Evolutionary conservation across 2,113 vertebrate species (phyloP).

Genomic region (Spheniscus mendiculus): DNA sequence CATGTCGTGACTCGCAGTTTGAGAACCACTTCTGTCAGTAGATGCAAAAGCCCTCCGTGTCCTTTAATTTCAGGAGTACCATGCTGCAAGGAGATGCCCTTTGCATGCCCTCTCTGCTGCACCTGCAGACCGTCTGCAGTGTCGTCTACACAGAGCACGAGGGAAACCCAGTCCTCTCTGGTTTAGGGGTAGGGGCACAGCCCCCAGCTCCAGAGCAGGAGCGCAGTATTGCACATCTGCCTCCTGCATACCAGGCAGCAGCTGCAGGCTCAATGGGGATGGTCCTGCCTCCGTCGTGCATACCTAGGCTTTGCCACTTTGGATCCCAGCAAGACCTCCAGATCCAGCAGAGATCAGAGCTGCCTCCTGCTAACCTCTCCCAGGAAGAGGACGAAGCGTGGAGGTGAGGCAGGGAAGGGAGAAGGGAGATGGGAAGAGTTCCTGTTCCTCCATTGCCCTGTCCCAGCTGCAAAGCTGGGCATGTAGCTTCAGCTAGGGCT

Average conservation of each 20-base stretch:
- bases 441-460: not conserved
- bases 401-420: not conserved
- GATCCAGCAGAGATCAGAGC: not conserved
- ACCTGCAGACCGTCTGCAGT: not conserved
- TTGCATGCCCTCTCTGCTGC: not conserved
- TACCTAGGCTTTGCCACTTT: not conserved
- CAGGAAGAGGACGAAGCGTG: fast-evolving
- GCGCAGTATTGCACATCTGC: fast-evolving
- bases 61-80: not conserved
- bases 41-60: not conserved
- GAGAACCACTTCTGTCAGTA: not conserved
- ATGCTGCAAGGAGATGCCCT: not conserved
- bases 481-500: not conserved
- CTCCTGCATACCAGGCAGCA: fast-evolving
- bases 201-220: not conserved
- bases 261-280: fast-evolving
- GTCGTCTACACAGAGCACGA: fast-evolving
- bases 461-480: not conserved
- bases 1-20: not conserved
- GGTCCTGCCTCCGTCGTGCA: fast-evolving
- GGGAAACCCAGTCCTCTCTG: fast-evolving
- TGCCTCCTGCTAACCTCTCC: not conserved
- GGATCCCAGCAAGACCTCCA: not conserved
- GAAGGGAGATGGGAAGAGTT: not conserved
- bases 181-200: not conserved